Percentiles rank a stretch among this genome's conserved stretches.
Evolutionary conservation across 2,113 vertebrate genomes (phyloP).

Genomic region (Cervus canadensis): DNA sequence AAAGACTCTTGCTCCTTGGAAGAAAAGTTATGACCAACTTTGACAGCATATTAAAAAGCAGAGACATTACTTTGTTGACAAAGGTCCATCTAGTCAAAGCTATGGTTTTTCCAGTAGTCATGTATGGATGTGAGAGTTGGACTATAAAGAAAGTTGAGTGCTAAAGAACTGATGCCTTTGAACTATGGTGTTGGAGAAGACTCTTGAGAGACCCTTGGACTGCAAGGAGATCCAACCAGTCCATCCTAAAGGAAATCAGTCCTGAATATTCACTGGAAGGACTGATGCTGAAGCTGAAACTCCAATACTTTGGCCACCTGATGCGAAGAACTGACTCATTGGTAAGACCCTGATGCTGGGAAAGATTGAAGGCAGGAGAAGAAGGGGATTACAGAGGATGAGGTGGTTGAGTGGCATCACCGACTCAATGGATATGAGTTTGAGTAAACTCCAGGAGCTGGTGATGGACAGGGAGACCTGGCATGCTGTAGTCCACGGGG

Average conservation of each 20-base stretch:
- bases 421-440: background rate
- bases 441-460: background rate
- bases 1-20: rapidly evolving
- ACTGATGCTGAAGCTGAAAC: background rate
- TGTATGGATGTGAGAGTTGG: background rate
- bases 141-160: background rate
- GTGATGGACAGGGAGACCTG: background rate
- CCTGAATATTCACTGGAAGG: background rate
- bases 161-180: background rate
- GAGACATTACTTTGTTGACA: background rate
- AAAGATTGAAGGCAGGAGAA: background rate
- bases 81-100: background rate
- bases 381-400: background rate
- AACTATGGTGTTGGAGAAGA: background rate
- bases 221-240: background rate
- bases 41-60: background rate
- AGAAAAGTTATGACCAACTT: background rate
- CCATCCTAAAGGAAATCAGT: background rate
- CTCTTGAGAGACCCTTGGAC: background rate
- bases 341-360: background rate
- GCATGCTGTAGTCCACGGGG: background rate
- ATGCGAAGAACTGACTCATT: background rate
- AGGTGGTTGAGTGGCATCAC: background rate
- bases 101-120: background rate
- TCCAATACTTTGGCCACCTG: background rate